These are phyloP conservation scores for Pachycephus smyrnensis DNA, from an alignment of 2,888 invertebrate species.

Conservation along the genomic window DNA sequence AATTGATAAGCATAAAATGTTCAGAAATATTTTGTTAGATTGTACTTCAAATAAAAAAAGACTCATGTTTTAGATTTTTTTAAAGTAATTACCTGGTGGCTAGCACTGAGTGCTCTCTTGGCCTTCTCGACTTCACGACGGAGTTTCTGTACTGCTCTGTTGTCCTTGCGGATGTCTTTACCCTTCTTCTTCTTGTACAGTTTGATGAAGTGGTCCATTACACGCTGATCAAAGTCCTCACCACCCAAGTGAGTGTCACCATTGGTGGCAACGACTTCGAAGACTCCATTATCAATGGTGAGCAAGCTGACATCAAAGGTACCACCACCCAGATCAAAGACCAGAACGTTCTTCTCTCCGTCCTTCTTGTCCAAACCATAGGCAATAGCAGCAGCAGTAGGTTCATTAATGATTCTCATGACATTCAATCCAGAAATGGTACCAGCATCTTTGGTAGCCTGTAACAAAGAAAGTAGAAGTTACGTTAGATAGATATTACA, in stretches of 20 bases:
- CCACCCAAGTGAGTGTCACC: constrained; percentile 99
- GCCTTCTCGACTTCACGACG: constrained; percentile 98
- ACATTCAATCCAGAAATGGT: constrained; percentile 92
- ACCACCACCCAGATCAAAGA: constrained; percentile 99
- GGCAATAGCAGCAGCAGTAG: constrained; percentile 96
- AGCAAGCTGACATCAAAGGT: constrained; percentile 98
- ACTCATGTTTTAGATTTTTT: not conserved
- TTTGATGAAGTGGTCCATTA: constrained; percentile 99
- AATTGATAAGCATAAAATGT: not conserved
- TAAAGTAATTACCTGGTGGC: constrained; percentile 77
- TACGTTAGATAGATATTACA: not conserved
- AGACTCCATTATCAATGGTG: constrained; percentile 98
- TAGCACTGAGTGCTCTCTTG: constrained; percentile 93
- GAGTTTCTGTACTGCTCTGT: constrained; percentile 94
- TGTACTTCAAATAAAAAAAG: not conserved
- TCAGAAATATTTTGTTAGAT: not conserved
- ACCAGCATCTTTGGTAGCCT: constrained; percentile 99
- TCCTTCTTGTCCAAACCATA: constrained; percentile 97
- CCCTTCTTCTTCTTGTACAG: constrained; percentile 99
- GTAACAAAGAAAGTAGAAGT: constrained; percentile 13
- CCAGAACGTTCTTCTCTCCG: constrained; percentile 97
- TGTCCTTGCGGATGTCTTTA: constrained; percentile 95
- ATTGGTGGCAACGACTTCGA: constrained; percentile 92
- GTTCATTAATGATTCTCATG: constrained; percentile 98
- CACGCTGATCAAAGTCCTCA: constrained; percentile 98